Percentiles rank a stretch among this genome's conserved stretches.
These are phyloP conservation scores for Pseudorectes ferrugineus DNA, from an alignment of 2,113 vertebrate genomes.

Conservation along the genomic window DNA sequence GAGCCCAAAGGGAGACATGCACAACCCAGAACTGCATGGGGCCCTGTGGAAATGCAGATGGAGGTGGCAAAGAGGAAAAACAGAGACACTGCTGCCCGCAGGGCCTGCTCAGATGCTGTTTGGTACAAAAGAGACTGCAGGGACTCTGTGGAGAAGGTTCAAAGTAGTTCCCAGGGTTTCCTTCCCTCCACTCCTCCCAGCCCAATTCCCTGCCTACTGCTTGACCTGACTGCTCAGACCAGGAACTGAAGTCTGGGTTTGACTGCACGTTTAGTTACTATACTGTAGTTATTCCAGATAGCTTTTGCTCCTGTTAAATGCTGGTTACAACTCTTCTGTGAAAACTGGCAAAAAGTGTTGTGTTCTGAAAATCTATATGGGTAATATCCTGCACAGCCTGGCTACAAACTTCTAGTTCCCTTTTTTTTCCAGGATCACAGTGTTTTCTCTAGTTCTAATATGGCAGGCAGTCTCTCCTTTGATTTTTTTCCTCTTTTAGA, in stretches of 20 bases:
- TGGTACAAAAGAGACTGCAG: neutral
- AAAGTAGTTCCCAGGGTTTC: neutral
- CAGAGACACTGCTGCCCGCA: neutral
- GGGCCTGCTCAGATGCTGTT: neutral
- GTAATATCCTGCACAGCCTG: neutral
- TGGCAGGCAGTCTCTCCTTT: neutral
- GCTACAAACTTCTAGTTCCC: neutral
- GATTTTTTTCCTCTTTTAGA: neutral
- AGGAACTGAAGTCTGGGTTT: neutral
- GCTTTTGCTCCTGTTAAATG: neutral
- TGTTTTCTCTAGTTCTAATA: neutral
- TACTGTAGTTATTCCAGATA: neutral
- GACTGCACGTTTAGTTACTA: neutral
- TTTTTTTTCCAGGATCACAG: neutral
- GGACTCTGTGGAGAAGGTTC: neutral
- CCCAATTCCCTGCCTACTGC: neutral
- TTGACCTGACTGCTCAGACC: neutral
- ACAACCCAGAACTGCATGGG: rapidly evolving
- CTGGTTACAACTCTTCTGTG: neutral
- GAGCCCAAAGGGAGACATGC: neutral
- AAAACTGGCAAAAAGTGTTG: neutral
- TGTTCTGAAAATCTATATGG: neutral
- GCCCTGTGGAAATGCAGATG: neutral
- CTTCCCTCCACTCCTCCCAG: neutral
- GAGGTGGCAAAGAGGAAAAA: neutral